These are phyloP conservation scores for Syngnathus floridae DNA, from an alignment of 2,113 vertebrate species.

Conservation along the genomic window DNA sequence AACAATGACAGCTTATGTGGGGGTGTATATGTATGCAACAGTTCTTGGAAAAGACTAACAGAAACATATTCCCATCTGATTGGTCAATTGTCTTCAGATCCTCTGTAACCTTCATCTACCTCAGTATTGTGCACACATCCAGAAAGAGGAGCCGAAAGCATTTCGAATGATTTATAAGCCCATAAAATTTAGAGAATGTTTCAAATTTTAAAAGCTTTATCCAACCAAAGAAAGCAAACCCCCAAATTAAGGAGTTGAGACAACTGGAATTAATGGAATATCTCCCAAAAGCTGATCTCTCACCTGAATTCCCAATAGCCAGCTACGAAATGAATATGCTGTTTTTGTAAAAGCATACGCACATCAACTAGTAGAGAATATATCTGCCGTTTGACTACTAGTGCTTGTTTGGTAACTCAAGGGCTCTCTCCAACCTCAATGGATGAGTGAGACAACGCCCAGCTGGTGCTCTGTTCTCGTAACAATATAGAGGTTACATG, in stretches of 20 bases:
- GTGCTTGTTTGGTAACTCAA: conserved; percentile 34
- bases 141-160: conserved; percentile 17
- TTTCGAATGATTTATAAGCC: conserved; percentile 60
- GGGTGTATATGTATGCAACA: conserved; percentile 25
- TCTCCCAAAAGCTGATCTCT: conserved; percentile 25
- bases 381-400: conserved; percentile 47
- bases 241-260: conserved; percentile 20
- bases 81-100: conserved; percentile 15
- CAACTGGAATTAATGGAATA: conserved; percentile 28
- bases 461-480: conserved; percentile 58
- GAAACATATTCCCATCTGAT: conserved; percentile 30
- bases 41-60: conserved; percentile 35
- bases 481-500: not conserved
- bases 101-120: conserved; percentile 14
- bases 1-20: conserved; percentile 38
- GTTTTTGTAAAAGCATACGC: not conserved
- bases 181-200: conserved; percentile 45
- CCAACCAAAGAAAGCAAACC: conserved; percentile 34
- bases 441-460: conserved; percentile 22
- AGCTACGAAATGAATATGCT: not conserved
- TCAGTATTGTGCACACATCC: conserved; percentile 21
- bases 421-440: conserved; percentile 24
- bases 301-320: conserved; percentile 35
- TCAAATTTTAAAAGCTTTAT: conserved; percentile 49
- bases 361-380: conserved; percentile 33